Evolutionary conservation across 2,888 invertebrate genomes (phyloP), one percentile per base, ranked within the genome.

Genomic region (Epistrophella euchroma): DNA sequence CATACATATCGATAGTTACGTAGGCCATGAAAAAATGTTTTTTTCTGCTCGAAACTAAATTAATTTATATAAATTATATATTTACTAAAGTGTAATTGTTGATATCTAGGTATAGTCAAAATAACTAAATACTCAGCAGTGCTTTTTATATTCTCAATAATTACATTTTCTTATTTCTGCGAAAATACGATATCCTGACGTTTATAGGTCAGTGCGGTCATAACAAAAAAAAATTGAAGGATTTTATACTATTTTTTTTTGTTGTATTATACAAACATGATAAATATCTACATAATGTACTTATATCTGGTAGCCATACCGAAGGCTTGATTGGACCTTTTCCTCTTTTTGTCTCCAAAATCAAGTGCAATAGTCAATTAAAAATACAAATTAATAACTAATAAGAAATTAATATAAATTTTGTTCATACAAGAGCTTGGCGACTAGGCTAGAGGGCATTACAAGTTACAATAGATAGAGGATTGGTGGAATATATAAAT

Each of bases 151-250:
- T 43, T 62, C 25, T 35, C 35, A 19, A 28, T 7, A 19, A 28
- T 7, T 19, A 45, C 4, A 2, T 11, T 7, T 25, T 45, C 37
- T 47, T 22, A n/a, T 37, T 45, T 19, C 43, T 66, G n/a, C 13
- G 28, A 55, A 47, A 78, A 73, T 62, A 37, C 50, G 19, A 71
- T 43, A 45, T 43, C 32, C 32, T 75, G 64, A 60, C 50, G 75
- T 84, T 84, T 84, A 84, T 84, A 75, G 84, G 79, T 84, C 84
- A 84, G 84, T 80, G 79, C 75, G 75, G 79, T 84, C 79, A 84
- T 84, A 83, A 78, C 77, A 70, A 70, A 55, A 74, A 62, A 74
- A 70, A 45, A 45, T 28, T 28, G 55, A 68, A 74, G 47, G 35
- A 32, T 58, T 64, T 56, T 73, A 35, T 62, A 68, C 28, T 15